Conservation (phyloP, 2,113 vertebrate species). For the Nothocercus julius region DNA sequence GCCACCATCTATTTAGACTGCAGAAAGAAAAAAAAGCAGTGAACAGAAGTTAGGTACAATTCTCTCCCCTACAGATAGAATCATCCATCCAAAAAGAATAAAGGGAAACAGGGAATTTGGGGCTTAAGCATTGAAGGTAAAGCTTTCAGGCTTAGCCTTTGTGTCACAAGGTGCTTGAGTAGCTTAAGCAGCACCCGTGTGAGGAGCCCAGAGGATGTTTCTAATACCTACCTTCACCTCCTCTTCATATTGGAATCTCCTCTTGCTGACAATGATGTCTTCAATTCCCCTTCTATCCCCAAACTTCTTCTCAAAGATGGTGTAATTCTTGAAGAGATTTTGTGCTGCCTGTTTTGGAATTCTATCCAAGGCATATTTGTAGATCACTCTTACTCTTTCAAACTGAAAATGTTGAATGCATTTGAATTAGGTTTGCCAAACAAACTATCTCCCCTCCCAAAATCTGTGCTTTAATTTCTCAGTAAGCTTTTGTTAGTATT, state of each 20-base stretch:
- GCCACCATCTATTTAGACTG: neutral
- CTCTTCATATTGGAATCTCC: conserved; percentile 97
- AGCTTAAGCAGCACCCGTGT: neutral
- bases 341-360: conserved; percentile 96
- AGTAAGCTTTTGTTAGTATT: neutral
- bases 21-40: neutral
- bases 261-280: conserved; percentile 97
- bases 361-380: conserved; percentile 94
- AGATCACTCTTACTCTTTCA: conserved; percentile 95
- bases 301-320: conserved; percentile 98
- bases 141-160: neutral
- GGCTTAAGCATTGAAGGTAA: neutral
- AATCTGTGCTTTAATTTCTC: neutral
- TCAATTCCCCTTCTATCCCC: conserved; percentile 96
- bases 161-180: accelerated
- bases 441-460: neutral
- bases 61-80: accelerated
- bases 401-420: conserved; percentile 80
- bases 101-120: accelerated
- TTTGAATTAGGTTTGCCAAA: neutral
- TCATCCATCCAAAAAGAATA: neutral
- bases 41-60: neutral
- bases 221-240: conserved; percentile 90
- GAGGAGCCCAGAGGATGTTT: neutral
- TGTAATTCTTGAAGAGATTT: conserved; percentile 98